Evolutionary conservation across 1,140 invertebrate species (phyloP), one percentile per base, ranked within the genome.

Genomic region (Drosophila ambigua): DNA sequence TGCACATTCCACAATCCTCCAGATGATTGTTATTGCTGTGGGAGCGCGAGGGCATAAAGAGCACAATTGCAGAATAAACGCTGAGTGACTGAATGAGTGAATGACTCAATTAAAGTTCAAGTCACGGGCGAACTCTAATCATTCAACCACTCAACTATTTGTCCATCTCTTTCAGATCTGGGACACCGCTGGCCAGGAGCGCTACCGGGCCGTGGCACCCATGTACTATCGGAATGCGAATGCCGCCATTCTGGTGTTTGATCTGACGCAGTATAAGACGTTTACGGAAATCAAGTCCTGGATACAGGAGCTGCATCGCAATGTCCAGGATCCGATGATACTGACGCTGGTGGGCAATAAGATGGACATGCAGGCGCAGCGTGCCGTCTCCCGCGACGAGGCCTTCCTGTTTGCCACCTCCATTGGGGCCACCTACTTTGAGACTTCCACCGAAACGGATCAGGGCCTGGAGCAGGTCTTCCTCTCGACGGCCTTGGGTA

Each of bases 151-250:
- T 20, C 35, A 45, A 31, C 46, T 15, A 59, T 44, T 41, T 31
- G 6, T 35, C 24, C 24, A 7, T 7, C 11, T 60, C 28, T 75
- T 79, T 11, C 67, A 94, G 96, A 95, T 96, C 28, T 97, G 97
- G 97, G 97, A 98, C 90, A 98, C 97, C 5, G 97, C 97, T 7
- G 97, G 97, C 0, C 96, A 97, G 91, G 95, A 96, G 91, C 93
- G 97, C 75, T 98, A 97, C 92, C 94, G 95, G 63, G 95, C 97
- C 0, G 95, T 98, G 94, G 96, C 96, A 0, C 97, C 97, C 5
- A 97, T 98, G 96, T 98, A 98, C 91, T 98, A 98, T 92, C 93
- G 97, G 78, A 97, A 97, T 79, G 96, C 97, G 0, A 97, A 97
- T 84, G 97, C 96, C 3, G 97, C 97, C 2, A 94, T 98, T 49